phyloP scores from a whole-genome alignment of 2,888 invertebrate genomes.

The Mythimna loreyi region DNA sequence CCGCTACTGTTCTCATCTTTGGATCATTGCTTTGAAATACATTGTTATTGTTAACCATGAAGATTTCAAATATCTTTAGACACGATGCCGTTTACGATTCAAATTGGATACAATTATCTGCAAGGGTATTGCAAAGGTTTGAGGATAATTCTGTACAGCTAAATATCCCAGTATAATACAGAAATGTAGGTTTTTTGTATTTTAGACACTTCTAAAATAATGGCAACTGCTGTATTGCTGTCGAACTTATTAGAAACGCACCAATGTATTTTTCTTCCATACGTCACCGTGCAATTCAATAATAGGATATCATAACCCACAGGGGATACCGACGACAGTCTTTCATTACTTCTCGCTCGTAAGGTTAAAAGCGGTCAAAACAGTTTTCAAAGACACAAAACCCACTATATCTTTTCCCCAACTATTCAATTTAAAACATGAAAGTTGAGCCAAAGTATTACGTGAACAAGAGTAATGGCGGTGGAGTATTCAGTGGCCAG shows the following conservation, averaged over 20 bases:
- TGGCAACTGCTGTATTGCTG: too few relatives aligned
- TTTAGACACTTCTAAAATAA: background rate
- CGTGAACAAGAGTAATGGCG: conserved; percentile 14
- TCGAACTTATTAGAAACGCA: too few relatives aligned
- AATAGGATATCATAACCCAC: too few relatives aligned
- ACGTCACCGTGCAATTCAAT: background rate
- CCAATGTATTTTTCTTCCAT: background rate
- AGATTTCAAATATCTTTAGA: too few relatives aligned
- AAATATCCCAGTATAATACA: background rate
- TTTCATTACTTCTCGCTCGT: background rate
- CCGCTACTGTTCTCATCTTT: too few relatives aligned
- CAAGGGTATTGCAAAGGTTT: background rate
- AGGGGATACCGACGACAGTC: background rate
- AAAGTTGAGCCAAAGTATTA: conserved; percentile 4
- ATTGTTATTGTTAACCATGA: too few relatives aligned
- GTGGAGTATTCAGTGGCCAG: conserved; percentile 17
- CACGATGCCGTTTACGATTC: background rate
- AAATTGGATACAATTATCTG: background rate
- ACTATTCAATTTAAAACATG: conserved; percentile 6
- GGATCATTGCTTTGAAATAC: too few relatives aligned
- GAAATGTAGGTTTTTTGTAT: background rate
- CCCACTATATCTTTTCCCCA: background rate
- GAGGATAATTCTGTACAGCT: background rate
- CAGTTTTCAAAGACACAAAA: background rate
- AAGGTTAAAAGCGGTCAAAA: background rate